Conservation (phyloP, 2,797 vertebrate genomes). For the Craterocephalus amniculus region DNA sequence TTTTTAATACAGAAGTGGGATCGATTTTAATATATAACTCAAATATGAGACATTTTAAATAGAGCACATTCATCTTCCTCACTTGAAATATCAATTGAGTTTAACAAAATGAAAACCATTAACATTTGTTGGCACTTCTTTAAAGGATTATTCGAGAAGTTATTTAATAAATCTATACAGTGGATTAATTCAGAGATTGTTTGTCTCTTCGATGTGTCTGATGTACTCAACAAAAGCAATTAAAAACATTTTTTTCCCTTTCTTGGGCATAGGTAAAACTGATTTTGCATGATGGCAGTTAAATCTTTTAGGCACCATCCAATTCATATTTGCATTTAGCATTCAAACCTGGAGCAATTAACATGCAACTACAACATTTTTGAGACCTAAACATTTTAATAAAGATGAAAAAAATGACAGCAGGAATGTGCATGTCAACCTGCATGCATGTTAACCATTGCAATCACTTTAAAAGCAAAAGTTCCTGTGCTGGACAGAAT, state of each 20-base stretch:
- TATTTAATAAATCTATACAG: slow-evolving; percentile 20
- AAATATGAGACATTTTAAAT: slow-evolving; percentile 20
- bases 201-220: slow-evolving; percentile 31
- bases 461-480: no score
- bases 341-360: not conserved
- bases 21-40: slow-evolving; percentile 48
- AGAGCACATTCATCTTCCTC: slow-evolving; percentile 28
- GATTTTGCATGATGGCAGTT: not conserved
- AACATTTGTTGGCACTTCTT: slow-evolving; percentile 14
- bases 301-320: not conserved
- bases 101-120: slow-evolving; percentile 25
- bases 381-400: no score
- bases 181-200: slow-evolving; percentile 32
- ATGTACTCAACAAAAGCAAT: slow-evolving; percentile 4
- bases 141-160: slow-evolving; percentile 24
- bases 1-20: slow-evolving; percentile 14
- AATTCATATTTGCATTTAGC: not conserved
- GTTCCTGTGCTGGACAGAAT: no score
- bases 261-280: not conserved
- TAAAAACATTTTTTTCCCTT: not conserved
- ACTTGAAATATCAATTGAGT: slow-evolving; percentile 13
- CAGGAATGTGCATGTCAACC: no score
- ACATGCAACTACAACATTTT: no score
- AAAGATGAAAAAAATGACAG: no score
- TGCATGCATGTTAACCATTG: no score